Percentiles rank a stretch among this genome's conserved stretches.
These are phyloP conservation scores for Sebastes diploproa DNA, from an alignment of 2,797 vertebrate species.

Conservation along the genomic window DNA sequence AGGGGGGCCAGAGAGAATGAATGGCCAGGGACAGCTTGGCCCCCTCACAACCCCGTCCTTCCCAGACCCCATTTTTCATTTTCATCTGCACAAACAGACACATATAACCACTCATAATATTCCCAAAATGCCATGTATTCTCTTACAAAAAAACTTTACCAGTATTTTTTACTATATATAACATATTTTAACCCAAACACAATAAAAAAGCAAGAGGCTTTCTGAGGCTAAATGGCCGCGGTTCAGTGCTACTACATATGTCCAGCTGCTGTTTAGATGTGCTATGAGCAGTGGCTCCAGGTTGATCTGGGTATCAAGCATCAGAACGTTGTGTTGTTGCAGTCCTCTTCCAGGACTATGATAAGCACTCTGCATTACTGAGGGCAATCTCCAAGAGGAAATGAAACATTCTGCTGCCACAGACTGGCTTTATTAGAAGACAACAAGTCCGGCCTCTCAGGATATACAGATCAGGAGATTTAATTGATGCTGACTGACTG, in stretches of 20 bases:
- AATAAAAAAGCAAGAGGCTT: conserved; percentile 13
- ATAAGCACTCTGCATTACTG: conserved; percentile 76
- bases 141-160: neutral
- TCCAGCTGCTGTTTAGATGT: conserved; percentile 41
- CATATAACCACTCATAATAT: conserved; percentile 45
- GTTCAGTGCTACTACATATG: conserved; percentile 37
- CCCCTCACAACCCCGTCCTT: conserved; percentile 78
- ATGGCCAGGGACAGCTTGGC: conserved; percentile 83
- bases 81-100: conserved; percentile 73
- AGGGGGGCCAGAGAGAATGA: conserved; percentile 89
- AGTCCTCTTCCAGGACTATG: conserved; percentile 69
- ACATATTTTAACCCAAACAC: conserved; percentile 9
- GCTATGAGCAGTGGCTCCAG: conserved; percentile 57
- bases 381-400: conserved; percentile 81
- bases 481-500: conserved; percentile 81
- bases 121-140: conserved; percentile 26
- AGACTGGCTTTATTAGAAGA: conserved; percentile 79
- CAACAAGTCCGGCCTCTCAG: conserved; percentile 74
- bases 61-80: conserved; percentile 75
- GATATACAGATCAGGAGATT: conserved; percentile 77
- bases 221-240: conserved; percentile 12
- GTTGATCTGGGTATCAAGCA: conserved; percentile 77
- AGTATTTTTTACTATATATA: neutral
- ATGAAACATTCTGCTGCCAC: conserved; percentile 80
- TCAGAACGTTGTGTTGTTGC: conserved; percentile 70